Evolutionary conservation across 2,888 invertebrate species (phyloP).

Genomic region (Drosophila prostipennis): DNA sequence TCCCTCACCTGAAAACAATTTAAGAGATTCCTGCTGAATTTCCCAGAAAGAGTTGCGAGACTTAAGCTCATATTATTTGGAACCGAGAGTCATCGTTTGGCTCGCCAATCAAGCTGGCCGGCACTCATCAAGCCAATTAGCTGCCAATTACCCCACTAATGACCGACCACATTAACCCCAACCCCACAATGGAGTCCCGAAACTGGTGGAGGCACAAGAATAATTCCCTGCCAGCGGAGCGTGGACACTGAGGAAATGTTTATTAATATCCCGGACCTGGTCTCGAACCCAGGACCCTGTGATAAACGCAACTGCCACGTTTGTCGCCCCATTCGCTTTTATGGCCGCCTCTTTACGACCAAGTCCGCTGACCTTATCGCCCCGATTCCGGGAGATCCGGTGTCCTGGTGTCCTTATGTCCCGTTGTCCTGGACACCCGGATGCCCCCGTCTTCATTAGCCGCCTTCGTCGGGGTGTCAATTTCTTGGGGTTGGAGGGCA

Average conservation of each 20-base stretch:
- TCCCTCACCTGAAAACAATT: constrained; percentile 3
- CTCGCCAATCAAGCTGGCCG: constrained; percentile 37
- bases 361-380: constrained; percentile 68
- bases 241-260: constrained; percentile 24
- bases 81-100: constrained; percentile 1
- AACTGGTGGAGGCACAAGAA: constrained; percentile 9
- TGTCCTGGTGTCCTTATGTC: constrained; percentile 2
- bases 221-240: constrained; percentile 9
- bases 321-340: constrained; percentile 52
- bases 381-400: constrained; percentile 1
- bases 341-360: constrained; percentile 64
- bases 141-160: constrained; percentile 73
- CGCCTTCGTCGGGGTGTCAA: constrained; percentile 63
- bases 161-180: constrained; percentile 60
- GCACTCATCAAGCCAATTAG: constrained; percentile 66
- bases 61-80: constrained; percentile 2
- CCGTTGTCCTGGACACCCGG: not conserved
- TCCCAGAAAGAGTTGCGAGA: not conserved
- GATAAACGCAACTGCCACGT: constrained; percentile 54
- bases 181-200: constrained; percentile 13
- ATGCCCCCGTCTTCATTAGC: constrained; percentile 61
- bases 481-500: constrained; percentile 47
- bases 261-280: constrained; percentile 41
- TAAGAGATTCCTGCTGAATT: not conserved
- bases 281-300: constrained; percentile 15